phyloP scores from a whole-genome alignment of 2,797 vertebrate genomes.

The Sciurus vulgaris region DNA sequence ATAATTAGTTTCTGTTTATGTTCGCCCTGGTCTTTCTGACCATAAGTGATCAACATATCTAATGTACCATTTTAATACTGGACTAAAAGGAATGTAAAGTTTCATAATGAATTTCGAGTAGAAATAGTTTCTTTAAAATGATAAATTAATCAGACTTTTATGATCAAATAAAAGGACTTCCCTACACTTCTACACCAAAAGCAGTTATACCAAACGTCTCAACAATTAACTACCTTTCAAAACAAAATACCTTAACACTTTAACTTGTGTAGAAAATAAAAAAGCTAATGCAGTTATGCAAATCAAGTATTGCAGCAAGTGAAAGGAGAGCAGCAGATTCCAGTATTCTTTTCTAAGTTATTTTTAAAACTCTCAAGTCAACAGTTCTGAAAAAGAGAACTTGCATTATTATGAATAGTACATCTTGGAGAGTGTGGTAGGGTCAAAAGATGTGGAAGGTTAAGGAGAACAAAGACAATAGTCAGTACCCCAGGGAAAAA shows the following conservation, averaged over 20 bases:
- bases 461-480: conserved; percentile 71
- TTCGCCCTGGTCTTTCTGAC: conserved; percentile 32
- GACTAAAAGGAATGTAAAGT: conserved; percentile 14
- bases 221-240: conserved; percentile 52
- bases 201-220: conserved; percentile 35
- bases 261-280: conserved; percentile 48
- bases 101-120: conserved; percentile 42
- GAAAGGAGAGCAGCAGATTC: conserved; percentile 74
- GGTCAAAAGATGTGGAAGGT: conserved; percentile 65
- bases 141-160: conserved; percentile 41
- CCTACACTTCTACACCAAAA: neutral
- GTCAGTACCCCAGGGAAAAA: conserved; percentile 18
- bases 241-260: conserved; percentile 66
- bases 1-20: conserved; percentile 37
- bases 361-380: conserved; percentile 68
- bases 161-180: conserved; percentile 46
- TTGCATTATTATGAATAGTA: conserved; percentile 58
- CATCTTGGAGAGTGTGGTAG: conserved; percentile 55
- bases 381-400: conserved; percentile 61
- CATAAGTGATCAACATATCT: conserved; percentile 39
- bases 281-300: conserved; percentile 43
- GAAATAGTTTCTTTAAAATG: conserved; percentile 41
- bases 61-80: conserved; percentile 63
- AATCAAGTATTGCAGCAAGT: conserved; percentile 78
- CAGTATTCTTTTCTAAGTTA: conserved; percentile 76